A percentile compares a stretch with the other conserved stretches of the same genome.
These are phyloP conservation scores for Malacosoma neustria DNA, from an alignment of 2,888 invertebrate species.

Conservation along the genomic window DNA sequence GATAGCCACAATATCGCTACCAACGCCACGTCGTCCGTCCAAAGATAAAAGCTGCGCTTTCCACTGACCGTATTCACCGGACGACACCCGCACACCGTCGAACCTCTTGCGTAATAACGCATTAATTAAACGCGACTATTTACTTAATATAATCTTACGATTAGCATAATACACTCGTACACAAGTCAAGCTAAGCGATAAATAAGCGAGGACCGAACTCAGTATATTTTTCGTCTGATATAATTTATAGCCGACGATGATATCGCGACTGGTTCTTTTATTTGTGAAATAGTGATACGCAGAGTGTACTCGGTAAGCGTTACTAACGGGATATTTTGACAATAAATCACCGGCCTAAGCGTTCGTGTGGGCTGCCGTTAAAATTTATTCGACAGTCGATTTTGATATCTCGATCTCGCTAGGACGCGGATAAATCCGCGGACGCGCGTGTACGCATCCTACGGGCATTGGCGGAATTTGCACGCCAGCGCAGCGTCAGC, in stretches of 20 bases:
- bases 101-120: slow-evolving; percentile 22
- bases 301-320: slow-evolving; percentile 71
- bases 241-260: slow-evolving; percentile 72
- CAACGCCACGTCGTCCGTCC: slow-evolving; percentile 32
- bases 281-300: slow-evolving; percentile 74
- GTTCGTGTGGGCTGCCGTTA: slow-evolving; percentile 65
- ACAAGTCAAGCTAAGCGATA: slow-evolving; percentile 57
- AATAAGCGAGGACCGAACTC: slow-evolving; percentile 64
- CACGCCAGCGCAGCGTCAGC: neutral
- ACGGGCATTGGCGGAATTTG: slow-evolving; percentile 15
- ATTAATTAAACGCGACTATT: slow-evolving; percentile 40
- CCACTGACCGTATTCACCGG: slow-evolving; percentile 12
- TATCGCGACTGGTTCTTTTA: slow-evolving; percentile 74
- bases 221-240: slow-evolving; percentile 70
- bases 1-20: slow-evolving; percentile 45
- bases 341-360: slow-evolving; percentile 72
- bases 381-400: slow-evolving; percentile 62
- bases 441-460: slow-evolving; percentile 6
- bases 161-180: slow-evolving; percentile 58
- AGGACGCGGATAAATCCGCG: slow-evolving; percentile 20
- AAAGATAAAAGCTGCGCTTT: slow-evolving; percentile 15
- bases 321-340: slow-evolving; percentile 74
- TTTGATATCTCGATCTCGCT: slow-evolving; percentile 67
- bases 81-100: slow-evolving; percentile 10
- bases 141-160: slow-evolving; percentile 24